Base-by-base conservation (phyloP, 1,140 invertebrate species). In the Drosophila serrata region DNA sequence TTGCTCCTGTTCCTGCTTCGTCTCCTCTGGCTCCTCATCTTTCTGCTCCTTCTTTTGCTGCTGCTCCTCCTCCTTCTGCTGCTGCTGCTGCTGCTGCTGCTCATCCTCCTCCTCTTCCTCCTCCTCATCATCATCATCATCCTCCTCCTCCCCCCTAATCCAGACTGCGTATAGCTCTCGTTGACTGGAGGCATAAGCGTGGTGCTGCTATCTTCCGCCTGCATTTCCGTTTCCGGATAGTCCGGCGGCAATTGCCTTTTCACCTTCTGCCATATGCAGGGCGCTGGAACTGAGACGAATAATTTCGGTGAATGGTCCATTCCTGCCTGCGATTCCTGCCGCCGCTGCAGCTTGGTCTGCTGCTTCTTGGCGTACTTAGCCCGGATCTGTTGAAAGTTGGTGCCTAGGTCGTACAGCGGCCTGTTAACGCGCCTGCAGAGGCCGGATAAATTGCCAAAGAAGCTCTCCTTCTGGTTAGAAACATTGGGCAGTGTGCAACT, bases 401-500 rank as follows among this genome's bases (percentile, higher is more conserved):
- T 51, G 24, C 39, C 51, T 4, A 81, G 35, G 17, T 81, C 79
- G 56, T 88, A 90, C 1, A 88, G 73, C 0, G 75, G 56, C 1
- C 42, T 19, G 0, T 57, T 6, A 4, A 22, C 53, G 6, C 84
- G 79, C 33, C 63, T 80, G 40, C 63, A 80, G 13, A 73, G 12
- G 4, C 63, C 35, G 1, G 56, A 39, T 19, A 69, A 27, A 11
- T 63, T 62, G 3, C 39, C 48, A 0, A 88, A 3, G 5, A 68
- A 22, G 6, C 43, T 45, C 19, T 60, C 64, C 11, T 42, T 29
- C 0, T 13, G 64, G 1, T 55, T 35, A 6, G 17, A 6, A 7
- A 1, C 17, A 19, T 7, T 46, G n/a, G 22, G 3, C 6, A 5
- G 3, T 9, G 9, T 1, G 29, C 1, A 12, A 43, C 12, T 12